phyloP scores from a whole-genome alignment of 2,797 vertebrate species.

The Sitta carolinensis region DNA sequence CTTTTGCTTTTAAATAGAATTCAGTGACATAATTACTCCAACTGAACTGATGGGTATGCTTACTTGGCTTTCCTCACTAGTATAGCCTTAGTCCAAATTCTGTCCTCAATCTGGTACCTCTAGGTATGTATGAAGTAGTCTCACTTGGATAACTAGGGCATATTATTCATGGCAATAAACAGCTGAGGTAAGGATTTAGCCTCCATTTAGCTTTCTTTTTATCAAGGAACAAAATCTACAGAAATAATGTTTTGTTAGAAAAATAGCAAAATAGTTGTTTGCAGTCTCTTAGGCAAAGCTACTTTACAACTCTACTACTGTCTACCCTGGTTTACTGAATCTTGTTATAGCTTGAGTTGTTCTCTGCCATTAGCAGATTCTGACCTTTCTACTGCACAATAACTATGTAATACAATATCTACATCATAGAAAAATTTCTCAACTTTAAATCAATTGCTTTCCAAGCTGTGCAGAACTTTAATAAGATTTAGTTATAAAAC shows the following conservation, averaged over 20 bases:
- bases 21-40: not conserved
- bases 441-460: conserved; percentile 34
- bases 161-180: not conserved
- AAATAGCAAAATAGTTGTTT: not conserved
- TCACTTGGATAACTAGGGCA: not conserved
- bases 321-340: not conserved
- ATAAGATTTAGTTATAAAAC: not conserved
- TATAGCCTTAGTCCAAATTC: not conserved
- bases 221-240: not conserved
- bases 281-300: not conserved
- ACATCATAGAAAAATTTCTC: not conserved
- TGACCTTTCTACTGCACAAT: conserved; percentile 23
- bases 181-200: not conserved
- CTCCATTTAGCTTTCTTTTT: not conserved
- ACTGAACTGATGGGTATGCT: not conserved
- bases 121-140: not conserved
- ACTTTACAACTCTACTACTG: not conserved
- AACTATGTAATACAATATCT: not conserved
- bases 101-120: not conserved
- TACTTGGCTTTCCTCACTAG: not conserved
- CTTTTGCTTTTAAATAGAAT: not conserved
- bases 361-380: not conserved
- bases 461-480: not conserved
- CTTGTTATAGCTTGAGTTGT: conserved; percentile 4
- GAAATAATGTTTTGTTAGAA: not conserved